Evolutionary conservation across 2,888 invertebrate genomes (phyloP).

Genomic region (Hyles lineata): DNA sequence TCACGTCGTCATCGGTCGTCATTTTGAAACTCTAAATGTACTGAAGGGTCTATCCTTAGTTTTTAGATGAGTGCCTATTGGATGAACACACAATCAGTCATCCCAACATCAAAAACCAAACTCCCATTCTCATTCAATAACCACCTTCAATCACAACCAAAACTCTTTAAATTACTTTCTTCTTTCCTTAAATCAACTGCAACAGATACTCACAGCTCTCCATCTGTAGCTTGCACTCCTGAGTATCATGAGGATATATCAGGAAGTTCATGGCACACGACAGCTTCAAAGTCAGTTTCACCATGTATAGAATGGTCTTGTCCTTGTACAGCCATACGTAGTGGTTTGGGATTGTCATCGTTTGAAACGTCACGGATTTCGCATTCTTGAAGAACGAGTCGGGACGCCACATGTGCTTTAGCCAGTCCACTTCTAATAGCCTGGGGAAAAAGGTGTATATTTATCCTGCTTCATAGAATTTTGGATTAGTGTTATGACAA

Average conservation of each 20-base stretch:
- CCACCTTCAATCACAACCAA: too few relatives aligned
- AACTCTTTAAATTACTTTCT: background rate
- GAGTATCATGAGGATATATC: slow-evolving; percentile 97
- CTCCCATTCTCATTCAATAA: background rate
- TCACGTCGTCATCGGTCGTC: too few relatives aligned
- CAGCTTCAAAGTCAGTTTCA: slow-evolving; percentile 94
- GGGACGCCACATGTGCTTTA: slow-evolving; percentile 96
- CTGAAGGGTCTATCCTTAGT: too few relatives aligned
- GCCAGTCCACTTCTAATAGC: slow-evolving; percentile 94
- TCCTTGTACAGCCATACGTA: slow-evolving; percentile 94
- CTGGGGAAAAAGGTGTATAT: slow-evolving; percentile 60
- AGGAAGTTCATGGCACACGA: slow-evolving; percentile 98
- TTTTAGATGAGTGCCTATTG: background rate
- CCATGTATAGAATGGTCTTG: slow-evolving; percentile 85
- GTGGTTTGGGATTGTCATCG: slow-evolving; percentile 97
- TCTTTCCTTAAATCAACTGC: background rate
- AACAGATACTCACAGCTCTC: slow-evolving; percentile 92
- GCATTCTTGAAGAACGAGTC: slow-evolving; percentile 98
- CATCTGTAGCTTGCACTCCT: slow-evolving; percentile 97
- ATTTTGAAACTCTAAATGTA: too few relatives aligned
- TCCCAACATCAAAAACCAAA: background rate
- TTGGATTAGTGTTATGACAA: background rate
- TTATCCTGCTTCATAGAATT: background rate
- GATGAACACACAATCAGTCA: background rate
- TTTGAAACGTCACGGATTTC: slow-evolving; percentile 96